Evolutionary conservation across 2,113 vertebrate species (phyloP), one percentile per base, ranked within the genome.

Genomic region (Paratilapia polleni): DNA sequence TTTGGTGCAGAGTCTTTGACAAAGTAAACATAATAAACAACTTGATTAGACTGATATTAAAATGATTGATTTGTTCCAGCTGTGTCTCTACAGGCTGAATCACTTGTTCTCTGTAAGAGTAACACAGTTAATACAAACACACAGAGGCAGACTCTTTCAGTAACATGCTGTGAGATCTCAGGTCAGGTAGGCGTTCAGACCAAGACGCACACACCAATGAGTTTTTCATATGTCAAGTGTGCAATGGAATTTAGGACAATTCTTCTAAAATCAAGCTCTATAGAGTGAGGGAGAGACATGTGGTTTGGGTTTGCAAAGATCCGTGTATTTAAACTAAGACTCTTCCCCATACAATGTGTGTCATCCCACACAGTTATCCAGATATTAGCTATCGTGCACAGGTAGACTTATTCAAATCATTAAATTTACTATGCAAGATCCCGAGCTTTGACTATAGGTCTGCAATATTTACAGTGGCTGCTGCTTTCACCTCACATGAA

Each of bases 51-150:
- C 15, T 70, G 28, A 70, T 26, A 19, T 49, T 49, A 28, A 24
- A 49, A 47, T 19, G 14, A 28, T 0, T 0, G 22, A 20, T 64
- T 0, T 14, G 36, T 66, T 68, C 17, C 47, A 47, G 15, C 0
- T 47, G 24, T 26, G 41, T 17, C 47, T 68, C 47, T 47, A 15
- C 2, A 20, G 9, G 0, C 24, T 28, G 9, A 47, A 70, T 28
- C 15, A 12, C 1, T 26, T 68, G 22, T 47, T 47, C 22, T 26
- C 3, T 49, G 1, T 49, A 68, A 68, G 38, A 47, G 38, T 47
- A 70, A 0, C 14, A 26, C 41, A 3, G 28, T 31, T 31, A n/a
- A n/a, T n/a, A 31, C 28, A 31, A 31, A 31, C 28, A 31, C 28
- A 31, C 28, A 31, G 28, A 31, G 28, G 28, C 28, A 70, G 24